Percentiles rank a stretch among this genome's conserved stretches.
Conservation (phyloP, 2,888 invertebrate genomes). For the Oligia latruncula region DNA sequence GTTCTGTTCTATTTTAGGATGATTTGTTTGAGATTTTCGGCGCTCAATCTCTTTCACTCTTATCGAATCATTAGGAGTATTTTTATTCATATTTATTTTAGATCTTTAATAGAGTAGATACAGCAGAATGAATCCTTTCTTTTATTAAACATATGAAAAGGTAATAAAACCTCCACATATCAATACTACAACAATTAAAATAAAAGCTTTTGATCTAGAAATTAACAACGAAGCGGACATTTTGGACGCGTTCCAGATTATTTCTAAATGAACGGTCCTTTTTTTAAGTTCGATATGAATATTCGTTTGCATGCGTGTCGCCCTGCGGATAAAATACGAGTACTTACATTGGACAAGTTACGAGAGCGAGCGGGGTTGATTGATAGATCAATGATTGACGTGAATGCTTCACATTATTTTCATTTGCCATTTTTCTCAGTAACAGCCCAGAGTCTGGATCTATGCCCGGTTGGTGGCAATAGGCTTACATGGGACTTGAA, state of each 20-base stretch:
- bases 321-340: slow-evolving; percentile 76
- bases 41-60: slow-evolving; percentile 10
- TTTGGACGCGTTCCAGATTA: slow-evolving; percentile 84
- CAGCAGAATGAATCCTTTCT: background rate
- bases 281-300: slow-evolving; percentile 83
- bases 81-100: background rate
- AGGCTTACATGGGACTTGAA: background rate
- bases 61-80: background rate
- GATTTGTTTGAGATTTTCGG: slow-evolving; percentile 32
- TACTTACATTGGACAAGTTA: slow-evolving; percentile 55
- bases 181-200: slow-evolving; percentile 77
- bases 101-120: background rate
- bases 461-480: background rate
- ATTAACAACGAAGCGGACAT: slow-evolving; percentile 76
- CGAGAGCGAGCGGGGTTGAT: slow-evolving; percentile 31
- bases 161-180: slow-evolving; percentile 36
- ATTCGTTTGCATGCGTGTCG: slow-evolving; percentile 83
- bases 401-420: background rate
- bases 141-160: background rate
- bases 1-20: slow-evolving; percentile 39
- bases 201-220: slow-evolving; percentile 76
- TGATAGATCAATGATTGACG: background rate
- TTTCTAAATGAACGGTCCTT: slow-evolving; percentile 78
- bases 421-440: background rate
- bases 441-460: background rate